Evolutionary conservation across 2,113 vertebrate genomes (phyloP).

Genomic region (Callaeas wilsoni): DNA sequence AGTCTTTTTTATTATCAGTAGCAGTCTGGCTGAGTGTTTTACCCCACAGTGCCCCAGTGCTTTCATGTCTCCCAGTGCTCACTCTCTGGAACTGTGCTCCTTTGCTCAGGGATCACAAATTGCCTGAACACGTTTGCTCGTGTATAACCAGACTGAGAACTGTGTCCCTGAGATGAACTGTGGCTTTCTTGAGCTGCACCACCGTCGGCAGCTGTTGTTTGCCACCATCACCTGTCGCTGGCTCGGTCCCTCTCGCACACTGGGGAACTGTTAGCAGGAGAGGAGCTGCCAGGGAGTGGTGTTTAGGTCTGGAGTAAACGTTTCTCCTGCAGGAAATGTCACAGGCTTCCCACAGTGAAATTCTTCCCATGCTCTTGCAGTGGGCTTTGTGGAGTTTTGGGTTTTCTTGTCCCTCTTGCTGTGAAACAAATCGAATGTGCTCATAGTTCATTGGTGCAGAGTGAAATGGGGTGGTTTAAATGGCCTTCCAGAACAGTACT

Average conservation of each 20-base stretch:
- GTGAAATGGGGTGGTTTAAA: neutral
- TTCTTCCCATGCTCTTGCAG: neutral
- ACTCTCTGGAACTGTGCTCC: neutral
- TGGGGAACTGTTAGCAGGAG: neutral
- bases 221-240: neutral
- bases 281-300: neutral
- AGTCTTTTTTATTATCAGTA: neutral
- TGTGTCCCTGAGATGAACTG: neutral
- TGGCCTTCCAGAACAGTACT: neutral
- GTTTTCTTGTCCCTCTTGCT: neutral
- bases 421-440: neutral
- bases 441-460: neutral
- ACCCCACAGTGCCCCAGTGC: neutral
- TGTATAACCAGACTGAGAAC: neutral
- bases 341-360: neutral
- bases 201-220: neutral
- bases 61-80: neutral
- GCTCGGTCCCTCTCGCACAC: accelerated
- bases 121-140: neutral
- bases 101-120: neutral
- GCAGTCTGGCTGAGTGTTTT: neutral
- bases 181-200: neutral
- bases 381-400: neutral
- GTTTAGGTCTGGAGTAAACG: neutral
- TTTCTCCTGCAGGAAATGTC: neutral